These are phyloP conservation scores for Platycercus adscitus DNA, from an alignment of 2,113 vertebrate genomes.

Conservation along the genomic window DNA sequence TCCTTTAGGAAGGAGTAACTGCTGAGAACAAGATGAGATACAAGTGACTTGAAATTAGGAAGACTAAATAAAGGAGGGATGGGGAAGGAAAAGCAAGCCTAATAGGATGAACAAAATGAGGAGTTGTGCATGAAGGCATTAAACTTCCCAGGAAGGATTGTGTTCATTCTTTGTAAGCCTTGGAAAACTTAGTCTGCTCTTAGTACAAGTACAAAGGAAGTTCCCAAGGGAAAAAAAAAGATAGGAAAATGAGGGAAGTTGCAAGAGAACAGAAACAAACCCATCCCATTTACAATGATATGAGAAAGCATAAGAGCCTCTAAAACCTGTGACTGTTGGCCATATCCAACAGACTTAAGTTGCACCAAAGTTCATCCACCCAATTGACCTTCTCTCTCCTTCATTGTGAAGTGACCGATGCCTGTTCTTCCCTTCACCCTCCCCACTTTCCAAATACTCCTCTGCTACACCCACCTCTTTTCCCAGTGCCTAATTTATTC, in stretches of 20 bases:
- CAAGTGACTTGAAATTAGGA: not conserved
- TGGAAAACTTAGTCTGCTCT: not conserved
- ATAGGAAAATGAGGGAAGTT: not conserved
- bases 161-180: not conserved
- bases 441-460: not conserved
- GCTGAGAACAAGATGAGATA: not conserved
- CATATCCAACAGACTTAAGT: not conserved
- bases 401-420: not conserved
- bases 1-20: not conserved
- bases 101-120: not conserved
- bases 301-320: not conserved
- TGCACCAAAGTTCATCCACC: not conserved
- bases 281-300: not conserved
- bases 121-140: fast-evolving
- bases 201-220: not conserved
- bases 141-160: not conserved
- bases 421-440: not conserved
- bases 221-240: not conserved
- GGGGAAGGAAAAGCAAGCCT: not conserved
- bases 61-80: not conserved
- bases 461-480: not conserved
- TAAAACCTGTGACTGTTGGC: not conserved
- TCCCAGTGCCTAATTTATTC: not conserved
- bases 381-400: not conserved
- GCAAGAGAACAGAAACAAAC: not conserved